Conservation (phyloP, 2,113 vertebrate genomes). For the Trematomus loennbergii region DNA sequence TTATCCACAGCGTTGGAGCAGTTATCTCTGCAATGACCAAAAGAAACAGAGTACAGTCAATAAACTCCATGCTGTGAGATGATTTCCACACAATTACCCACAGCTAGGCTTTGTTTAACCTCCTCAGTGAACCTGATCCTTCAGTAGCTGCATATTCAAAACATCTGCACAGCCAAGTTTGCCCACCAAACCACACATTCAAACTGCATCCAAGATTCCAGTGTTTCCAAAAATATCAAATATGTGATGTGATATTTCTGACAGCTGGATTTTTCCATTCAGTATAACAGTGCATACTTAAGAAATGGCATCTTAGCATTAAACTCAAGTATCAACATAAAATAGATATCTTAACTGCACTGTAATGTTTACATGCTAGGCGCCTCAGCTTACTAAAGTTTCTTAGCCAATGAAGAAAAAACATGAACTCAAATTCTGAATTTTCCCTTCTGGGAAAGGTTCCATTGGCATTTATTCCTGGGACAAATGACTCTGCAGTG, state of each 20-base stretch:
- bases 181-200: constrained; percentile 35
- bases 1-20: constrained; percentile 95
- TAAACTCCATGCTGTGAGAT: not conserved
- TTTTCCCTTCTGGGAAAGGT: too few relatives aligned
- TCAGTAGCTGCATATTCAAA: constrained; percentile 35
- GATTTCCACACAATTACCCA: not conserved
- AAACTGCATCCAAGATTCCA: constrained; percentile 34
- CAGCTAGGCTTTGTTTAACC: constrained; percentile 14
- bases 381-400: too few relatives aligned
- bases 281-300: constrained; percentile 25
- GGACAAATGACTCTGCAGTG: too few relatives aligned
- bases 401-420: too few relatives aligned
- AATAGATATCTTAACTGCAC: constrained; percentile 1
- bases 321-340: not conserved
- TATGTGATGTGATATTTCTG: constrained; percentile 45
- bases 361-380: too few relatives aligned
- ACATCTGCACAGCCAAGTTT: constrained; percentile 14
- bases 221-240: constrained; percentile 46
- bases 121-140: not conserved
- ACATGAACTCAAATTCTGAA: too few relatives aligned
- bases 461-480: too few relatives aligned
- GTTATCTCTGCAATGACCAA: constrained; percentile 90
- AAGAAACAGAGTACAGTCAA: constrained; percentile 24
- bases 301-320: not conserved
- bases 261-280: constrained; percentile 51